Conservation (phyloP, 2,113 vertebrate species). For the Zonotrichia leucophrys region DNA sequence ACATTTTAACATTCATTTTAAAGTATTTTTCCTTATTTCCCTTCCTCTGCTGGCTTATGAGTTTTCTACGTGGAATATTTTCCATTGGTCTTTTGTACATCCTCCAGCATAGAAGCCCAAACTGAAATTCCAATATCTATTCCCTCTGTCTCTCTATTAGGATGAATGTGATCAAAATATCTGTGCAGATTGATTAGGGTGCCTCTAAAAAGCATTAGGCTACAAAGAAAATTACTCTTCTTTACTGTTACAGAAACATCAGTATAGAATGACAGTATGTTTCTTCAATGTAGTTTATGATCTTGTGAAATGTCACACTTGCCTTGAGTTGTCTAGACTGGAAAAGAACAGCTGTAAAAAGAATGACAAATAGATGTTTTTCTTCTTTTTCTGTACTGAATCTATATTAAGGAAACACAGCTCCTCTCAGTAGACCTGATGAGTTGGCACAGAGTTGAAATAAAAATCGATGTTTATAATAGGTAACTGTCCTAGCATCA, state of each 20-base stretch:
- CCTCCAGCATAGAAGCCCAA: not conserved
- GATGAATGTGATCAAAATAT: not conserved
- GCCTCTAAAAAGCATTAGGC: not conserved
- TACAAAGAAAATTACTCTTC: not conserved
- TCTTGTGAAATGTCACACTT: slow-evolving; percentile 40
- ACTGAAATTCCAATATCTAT: not conserved
- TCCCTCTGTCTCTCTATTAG: not conserved
- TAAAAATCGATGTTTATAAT: slow-evolving; percentile 52
- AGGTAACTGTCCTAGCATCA: slow-evolving; percentile 19
- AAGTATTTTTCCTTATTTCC: not conserved
- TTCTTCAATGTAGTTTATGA: slow-evolving; percentile 14
- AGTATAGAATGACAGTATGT: not conserved
- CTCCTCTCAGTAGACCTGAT: not conserved
- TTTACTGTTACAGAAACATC: not conserved
- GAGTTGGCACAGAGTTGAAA: slow-evolving; percentile 15
- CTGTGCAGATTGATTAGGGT: not conserved
- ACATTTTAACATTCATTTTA: not conserved
- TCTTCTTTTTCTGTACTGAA: slow-evolving; percentile 6
- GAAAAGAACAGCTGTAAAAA: slow-evolving; percentile 39
- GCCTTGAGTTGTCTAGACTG: slow-evolving; percentile 38
- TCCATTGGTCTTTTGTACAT: not conserved
- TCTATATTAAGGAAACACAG: slow-evolving; percentile 14
- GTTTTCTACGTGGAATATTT: not conserved
- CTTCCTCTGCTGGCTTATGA: not conserved
- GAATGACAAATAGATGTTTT: slow-evolving; percentile 23